phyloP scores from a whole-genome alignment of 1,140 invertebrate genomes.

The Euschistus heros region DNA sequence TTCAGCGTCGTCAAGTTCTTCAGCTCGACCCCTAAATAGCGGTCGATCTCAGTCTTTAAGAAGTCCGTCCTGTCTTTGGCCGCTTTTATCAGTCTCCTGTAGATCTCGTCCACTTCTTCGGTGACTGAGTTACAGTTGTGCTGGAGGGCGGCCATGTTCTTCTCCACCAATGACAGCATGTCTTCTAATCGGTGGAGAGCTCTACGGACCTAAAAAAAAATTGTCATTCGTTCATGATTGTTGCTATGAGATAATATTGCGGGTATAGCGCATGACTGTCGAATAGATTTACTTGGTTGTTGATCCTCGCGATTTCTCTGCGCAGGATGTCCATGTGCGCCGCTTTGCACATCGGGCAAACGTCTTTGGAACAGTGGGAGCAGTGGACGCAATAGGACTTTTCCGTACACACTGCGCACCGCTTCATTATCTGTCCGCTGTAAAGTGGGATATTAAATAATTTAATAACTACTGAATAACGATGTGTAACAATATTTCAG shows the following conservation, averaged over 20 bases:
- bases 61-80: constrained; percentile 84
- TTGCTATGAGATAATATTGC: too few species aligned
- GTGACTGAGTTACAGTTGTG: constrained; percentile 71
- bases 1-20: constrained; percentile 74
- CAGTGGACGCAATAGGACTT: constrained; percentile 83
- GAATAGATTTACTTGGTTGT: constrained; percentile 63
- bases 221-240: too few species aligned
- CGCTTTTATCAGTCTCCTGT: constrained; percentile 77
- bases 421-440: constrained; percentile 64
- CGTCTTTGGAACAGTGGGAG: constrained; percentile 89
- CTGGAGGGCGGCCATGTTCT: constrained; percentile 72
- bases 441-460: constrained; percentile 20
- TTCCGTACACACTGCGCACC: constrained; percentile 85
- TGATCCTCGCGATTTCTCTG: constrained; percentile 85
- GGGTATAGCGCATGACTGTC: too few species aligned
- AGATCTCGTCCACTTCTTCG: constrained; percentile 88
- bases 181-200: constrained; percentile 78
- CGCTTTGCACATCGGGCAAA: constrained; percentile 80
- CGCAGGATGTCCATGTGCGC: constrained; percentile 92
- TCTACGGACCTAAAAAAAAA: constrained; percentile 51
- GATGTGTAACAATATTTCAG: neutral
- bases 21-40: constrained; percentile 46
- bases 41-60: constrained; percentile 77
- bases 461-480: neutral
- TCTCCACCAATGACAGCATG: constrained; percentile 68